Base-by-base conservation (phyloP, 2,888 invertebrate genomes). In the Isotomurus palustris region DNA sequence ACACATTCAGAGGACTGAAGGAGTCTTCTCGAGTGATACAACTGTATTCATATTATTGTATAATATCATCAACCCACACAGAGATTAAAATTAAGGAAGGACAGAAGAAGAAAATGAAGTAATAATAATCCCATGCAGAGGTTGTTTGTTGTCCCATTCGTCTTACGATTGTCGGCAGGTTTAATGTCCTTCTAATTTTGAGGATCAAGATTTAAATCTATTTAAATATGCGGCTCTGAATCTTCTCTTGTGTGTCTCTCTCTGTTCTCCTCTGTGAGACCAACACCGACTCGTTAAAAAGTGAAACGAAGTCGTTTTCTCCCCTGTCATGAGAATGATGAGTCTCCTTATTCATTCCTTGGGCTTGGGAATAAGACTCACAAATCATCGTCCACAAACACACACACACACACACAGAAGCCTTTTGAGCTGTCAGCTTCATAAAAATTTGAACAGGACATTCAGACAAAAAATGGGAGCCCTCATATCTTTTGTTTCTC, bases 241-340 rank as follows among this genome's bases (percentile, higher is more conserved):
- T 32, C 8, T 14, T 10, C 8, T 32, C 8, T 43, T 19, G 19
- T 40, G 17, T 40, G 17, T 40, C 40, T 40, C 40, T 40, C 6
- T 40, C 40, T 40, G 10, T 19, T 40, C 17, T 40, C 10, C 24
- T 43, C 10, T 24, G 6, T 22, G 12, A 5, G 5, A 6, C 6
- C 22, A 24, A 19, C 17, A 17, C 49, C 49, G 49, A 49, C 49
- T 49, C 49, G 49, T 49, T 49, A 49, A 49, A 49, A 49, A 49
- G n/a, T 49, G 19, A 27, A 49, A 49, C 4, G 5, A 40, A 38
- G 41, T 40, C 40, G 38, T 51, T 27, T 17, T 22, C 14, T 40
- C 40, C 3, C 41, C 51, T 51, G 40, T 51, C 51, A 40, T 5
- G 22, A 38, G 6, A 40, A 40, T 32, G 35, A 51, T 49, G 49